A percentile compares a stretch with the other conserved stretches of the same genome.
Conservation (phyloP, 2,113 vertebrate species). For the Amphiprion ocellaris region DNA sequence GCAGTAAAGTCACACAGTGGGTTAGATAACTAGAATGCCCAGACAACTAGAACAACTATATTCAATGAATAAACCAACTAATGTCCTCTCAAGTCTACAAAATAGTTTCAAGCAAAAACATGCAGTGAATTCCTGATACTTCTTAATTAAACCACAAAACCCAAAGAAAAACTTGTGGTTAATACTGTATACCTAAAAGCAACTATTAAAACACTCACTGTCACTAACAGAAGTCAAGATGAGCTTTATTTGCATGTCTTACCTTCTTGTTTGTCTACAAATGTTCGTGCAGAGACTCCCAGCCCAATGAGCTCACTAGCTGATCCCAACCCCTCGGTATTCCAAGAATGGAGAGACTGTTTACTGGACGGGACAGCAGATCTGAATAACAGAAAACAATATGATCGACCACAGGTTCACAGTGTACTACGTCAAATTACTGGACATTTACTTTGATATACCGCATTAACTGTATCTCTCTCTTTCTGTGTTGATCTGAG, state of each 20-base stretch:
- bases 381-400: constrained; percentile 44
- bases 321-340: constrained; percentile 85
- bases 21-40: background rate
- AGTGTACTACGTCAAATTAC: background rate
- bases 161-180: background rate
- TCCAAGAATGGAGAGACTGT: constrained; percentile 82
- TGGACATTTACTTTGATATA: background rate
- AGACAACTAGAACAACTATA: background rate
- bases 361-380: constrained; percentile 75
- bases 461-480: background rate
- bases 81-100: background rate
- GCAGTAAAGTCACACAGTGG: background rate
- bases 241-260: constrained; percentile 10
- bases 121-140: background rate
- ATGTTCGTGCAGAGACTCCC: constrained; percentile 90
- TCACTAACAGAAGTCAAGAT: background rate
- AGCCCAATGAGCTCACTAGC: constrained; percentile 89
- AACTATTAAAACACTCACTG: background rate
- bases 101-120: background rate
- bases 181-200: background rate
- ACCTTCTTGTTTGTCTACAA: constrained; percentile 88
- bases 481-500: background rate
- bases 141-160: background rate
- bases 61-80: background rate
- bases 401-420: background rate